These are phyloP conservation scores for Equus przewalskii DNA, from an alignment of 2,113 vertebrate genomes.

Conservation along the genomic window DNA sequence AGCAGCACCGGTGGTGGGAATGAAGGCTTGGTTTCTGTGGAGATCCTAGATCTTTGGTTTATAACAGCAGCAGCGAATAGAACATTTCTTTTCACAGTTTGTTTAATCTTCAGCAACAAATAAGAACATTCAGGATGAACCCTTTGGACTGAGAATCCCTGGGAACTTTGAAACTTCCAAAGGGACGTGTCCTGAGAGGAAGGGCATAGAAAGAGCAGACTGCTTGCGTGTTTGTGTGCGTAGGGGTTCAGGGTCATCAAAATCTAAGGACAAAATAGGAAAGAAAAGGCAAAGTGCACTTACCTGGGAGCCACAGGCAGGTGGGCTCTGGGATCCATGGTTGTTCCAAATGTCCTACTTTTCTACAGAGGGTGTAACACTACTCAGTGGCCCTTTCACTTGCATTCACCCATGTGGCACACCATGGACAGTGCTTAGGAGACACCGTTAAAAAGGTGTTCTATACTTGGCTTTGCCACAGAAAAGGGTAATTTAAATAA, in stretches of 20 bases:
- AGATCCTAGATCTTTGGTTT: background rate
- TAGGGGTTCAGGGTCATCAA: background rate
- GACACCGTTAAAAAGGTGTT: background rate
- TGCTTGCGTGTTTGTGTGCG: background rate
- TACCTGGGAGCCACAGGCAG: background rate
- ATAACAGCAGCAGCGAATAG: background rate
- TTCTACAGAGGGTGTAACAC: background rate
- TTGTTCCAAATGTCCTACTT: background rate
- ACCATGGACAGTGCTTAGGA: background rate
- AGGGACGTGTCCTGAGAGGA: background rate
- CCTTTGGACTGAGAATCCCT: background rate
- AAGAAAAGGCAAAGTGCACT: background rate
- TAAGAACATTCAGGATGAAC: background rate
- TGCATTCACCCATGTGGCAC: background rate
- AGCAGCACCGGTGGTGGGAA: background rate
- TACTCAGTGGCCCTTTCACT: background rate
- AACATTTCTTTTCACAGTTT: background rate
- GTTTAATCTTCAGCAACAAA: background rate
- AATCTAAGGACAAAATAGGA: background rate
- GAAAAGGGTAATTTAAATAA: constrained; percentile 7
- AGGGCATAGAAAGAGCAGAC: background rate
- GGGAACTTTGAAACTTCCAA: background rate
- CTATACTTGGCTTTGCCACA: background rate
- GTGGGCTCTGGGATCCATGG: background rate
- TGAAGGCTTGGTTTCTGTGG: background rate